phyloP scores from a whole-genome alignment of 2,797 vertebrate genomes.

The Coccyzus lansbergi region DNA sequence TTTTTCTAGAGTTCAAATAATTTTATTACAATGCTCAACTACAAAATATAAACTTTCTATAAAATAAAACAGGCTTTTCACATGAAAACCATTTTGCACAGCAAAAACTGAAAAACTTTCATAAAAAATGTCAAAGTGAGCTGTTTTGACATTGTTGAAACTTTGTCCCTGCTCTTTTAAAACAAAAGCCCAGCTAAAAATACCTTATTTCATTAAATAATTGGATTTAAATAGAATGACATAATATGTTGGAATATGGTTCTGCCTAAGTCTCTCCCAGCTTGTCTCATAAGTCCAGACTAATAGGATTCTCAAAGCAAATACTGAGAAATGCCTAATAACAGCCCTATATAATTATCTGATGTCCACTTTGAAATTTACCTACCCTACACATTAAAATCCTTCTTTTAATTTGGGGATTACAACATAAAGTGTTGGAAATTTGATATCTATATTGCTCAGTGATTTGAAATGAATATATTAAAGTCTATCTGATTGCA shows the following conservation, averaged over 20 bases:
- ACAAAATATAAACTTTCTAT: not conserved
- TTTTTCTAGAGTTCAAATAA: not conserved
- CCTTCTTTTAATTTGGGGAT: slow-evolving; percentile 38
- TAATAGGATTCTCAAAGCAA: slow-evolving; percentile 51
- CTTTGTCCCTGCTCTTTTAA: not conserved
- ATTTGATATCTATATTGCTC: slow-evolving; percentile 17
- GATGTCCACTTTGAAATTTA: slow-evolving; percentile 35
- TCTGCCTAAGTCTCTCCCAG: not conserved
- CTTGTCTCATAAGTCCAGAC: not conserved
- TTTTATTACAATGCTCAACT: not conserved
- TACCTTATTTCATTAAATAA: slow-evolving; percentile 6
- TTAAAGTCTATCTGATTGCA: slow-evolving; percentile 36
- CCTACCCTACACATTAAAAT: slow-evolving; percentile 13
- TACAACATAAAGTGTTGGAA: not conserved
- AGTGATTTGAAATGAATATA: not conserved
- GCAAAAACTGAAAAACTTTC: not conserved
- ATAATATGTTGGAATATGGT: not conserved
- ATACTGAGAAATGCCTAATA: not conserved
- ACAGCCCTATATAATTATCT: slow-evolving; percentile 13
- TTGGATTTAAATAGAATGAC: not conserved
- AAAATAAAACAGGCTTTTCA: not conserved
- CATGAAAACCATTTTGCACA: not conserved
- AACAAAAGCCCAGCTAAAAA: not conserved
- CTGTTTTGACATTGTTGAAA: not conserved
- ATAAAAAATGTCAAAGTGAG: not conserved